phyloP scores from a whole-genome alignment of 37 sponge, comb jelly and placozoan species.

The Chondrosia reniformis region DNA sequence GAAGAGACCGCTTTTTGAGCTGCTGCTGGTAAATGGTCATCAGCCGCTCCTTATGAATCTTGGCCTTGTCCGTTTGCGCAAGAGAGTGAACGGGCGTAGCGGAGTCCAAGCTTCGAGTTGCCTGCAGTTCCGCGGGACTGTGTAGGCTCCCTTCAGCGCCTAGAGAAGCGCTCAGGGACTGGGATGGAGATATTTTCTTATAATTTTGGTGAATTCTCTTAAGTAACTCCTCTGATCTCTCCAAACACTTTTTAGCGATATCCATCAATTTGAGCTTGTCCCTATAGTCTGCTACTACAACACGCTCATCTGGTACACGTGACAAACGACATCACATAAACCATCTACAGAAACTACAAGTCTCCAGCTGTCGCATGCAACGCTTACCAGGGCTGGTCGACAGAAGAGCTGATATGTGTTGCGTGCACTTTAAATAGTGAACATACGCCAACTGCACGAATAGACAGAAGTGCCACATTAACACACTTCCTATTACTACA shows the following conservation, averaged over 20 bases:
- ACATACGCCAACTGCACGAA: too few relatives aligned
- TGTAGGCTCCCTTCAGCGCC: not conserved
- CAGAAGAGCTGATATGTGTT: too few relatives aligned
- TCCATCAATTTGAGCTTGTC: not conserved
- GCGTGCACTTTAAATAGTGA: too few relatives aligned
- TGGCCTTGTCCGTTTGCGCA: conserved; percentile 52
- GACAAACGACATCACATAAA: too few relatives aligned
- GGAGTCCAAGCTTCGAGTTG: not conserved
- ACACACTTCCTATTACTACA: too few relatives aligned
- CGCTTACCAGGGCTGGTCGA: too few relatives aligned
- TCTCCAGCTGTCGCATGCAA: too few relatives aligned
- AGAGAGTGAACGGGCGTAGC: conserved; percentile 1
- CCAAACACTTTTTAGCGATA: conserved; percentile 54
- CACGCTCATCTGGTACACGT: not conserved
- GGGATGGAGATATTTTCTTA: not conserved
- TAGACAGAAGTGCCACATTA: too few relatives aligned
- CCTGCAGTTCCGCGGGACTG: not conserved
- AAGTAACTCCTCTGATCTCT: conserved; percentile 49
- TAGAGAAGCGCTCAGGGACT: not conserved
- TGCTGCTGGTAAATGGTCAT: conserved; percentile 70
- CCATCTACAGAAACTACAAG: too few relatives aligned
- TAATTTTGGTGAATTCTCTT: not conserved
- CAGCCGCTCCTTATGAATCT: conserved; percentile 43
- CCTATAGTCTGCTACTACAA: not conserved
- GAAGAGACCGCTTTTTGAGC: conserved; percentile 19